Base-by-base conservation (phyloP, 2,888 invertebrate genomes). In the Siphonodentalium dalli region DNA sequence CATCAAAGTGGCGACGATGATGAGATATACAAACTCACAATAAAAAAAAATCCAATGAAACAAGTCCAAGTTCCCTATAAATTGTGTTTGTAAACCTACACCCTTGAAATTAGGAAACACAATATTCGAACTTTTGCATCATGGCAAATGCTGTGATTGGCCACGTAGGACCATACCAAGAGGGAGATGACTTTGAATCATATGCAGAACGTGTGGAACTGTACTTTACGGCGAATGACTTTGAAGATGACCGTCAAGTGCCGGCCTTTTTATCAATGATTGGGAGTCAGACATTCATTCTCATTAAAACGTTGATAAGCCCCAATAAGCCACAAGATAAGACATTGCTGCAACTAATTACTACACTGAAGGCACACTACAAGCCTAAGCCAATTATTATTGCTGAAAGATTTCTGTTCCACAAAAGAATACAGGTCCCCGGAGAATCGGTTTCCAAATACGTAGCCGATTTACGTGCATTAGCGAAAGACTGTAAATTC, bases 401-500 rank as follows among this genome's bases (percentile, higher is more conserved):
- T 15, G 37, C 47, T 18, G 42, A 54, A 35, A 26, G 47, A 6
- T 48, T 48, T 21, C 20, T 29, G 2, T 47, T 54, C 27, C 29
- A 48, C 29, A 41, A 54, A 27, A 11, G 48, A 15, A 29, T 39
- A 9, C 49, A 54, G 31, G 11, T 21, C 15, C n/a, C 34, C 8
- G 26, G 38, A 44, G 49, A 54, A 40, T 47, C 18, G 27, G 43
- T 44, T 11, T 40, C 37, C 20, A 41, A 28, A n/a, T 54, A 42
- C 34, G 33, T 50, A 11, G 50, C 46, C 8, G 50, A 50, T 37
- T n/a, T 50, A 11, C 40, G 50, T 31, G 41, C 39, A n/a, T 27
- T 50, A 2, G 18, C 44, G 13, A 42, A 54, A 42, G 38, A 51
- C 24, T 54, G 54, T 45, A 38, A 38, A 13, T 58, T 54, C 38